phyloP scores from a whole-genome alignment of 2,888 invertebrate genomes.

The Ochropleura plecta region DNA sequence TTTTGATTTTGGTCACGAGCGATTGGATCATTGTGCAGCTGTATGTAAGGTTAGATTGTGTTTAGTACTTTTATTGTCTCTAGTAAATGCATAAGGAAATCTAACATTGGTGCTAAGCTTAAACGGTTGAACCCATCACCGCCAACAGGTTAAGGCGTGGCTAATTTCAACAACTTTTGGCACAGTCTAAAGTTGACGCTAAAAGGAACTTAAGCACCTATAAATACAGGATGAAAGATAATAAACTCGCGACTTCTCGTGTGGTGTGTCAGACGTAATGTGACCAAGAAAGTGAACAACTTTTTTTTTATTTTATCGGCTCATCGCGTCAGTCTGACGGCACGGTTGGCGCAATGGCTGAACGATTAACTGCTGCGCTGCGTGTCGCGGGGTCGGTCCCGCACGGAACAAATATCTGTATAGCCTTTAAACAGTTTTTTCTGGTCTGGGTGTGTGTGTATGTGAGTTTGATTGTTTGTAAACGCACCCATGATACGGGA shows the following conservation, averaged over 20 bases:
- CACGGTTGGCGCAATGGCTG: too few relatives aligned
- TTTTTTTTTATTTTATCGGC: neutral
- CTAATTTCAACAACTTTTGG: neutral
- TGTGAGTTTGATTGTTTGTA: too few relatives aligned
- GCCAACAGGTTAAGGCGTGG: neutral
- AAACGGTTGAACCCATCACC: neutral
- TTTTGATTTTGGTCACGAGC: neutral
- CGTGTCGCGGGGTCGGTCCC: too few relatives aligned
- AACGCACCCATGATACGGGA: too few relatives aligned
- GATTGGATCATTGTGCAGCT: neutral
- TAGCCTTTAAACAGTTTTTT: too few relatives aligned
- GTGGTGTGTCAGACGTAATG: neutral
- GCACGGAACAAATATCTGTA: too few relatives aligned
- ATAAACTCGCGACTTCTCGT: neutral
- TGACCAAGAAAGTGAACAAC: neutral
- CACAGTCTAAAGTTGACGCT: neutral
- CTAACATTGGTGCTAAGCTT: fast-evolving
- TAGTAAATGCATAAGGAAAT: neutral
- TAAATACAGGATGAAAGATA: neutral
- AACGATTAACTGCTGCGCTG: too few relatives aligned
- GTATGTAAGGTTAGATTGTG: neutral
- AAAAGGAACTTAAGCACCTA: neutral
- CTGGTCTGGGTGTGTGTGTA: too few relatives aligned
- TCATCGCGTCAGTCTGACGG: neutral
- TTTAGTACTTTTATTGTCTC: neutral